Percentiles rank a stretch among this genome's conserved stretches.
Conservation (phyloP, 2,113 vertebrate genomes). For the Picathartes gymnocephalus region DNA sequence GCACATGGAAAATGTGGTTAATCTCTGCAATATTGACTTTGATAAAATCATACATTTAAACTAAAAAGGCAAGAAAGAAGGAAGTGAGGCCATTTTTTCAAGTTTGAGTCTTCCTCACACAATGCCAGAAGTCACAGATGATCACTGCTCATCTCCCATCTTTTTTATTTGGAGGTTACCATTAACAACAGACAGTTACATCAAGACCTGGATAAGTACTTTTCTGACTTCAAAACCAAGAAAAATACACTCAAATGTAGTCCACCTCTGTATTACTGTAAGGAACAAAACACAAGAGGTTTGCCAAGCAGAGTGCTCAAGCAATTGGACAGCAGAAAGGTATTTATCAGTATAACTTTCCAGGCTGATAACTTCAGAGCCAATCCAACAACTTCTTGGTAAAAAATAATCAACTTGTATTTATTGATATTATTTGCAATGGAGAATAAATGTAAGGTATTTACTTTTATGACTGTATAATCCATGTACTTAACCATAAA, state of each 20-base stretch:
- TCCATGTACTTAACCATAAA: not conserved
- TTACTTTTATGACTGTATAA: not conserved
- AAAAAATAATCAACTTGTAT: not conserved
- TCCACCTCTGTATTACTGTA: not conserved
- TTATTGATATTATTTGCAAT: not conserved
- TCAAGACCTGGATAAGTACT: not conserved
- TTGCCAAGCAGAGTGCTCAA: not conserved
- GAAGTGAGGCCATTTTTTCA: not conserved
- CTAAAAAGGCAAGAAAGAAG: not conserved
- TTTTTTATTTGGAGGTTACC: not conserved
- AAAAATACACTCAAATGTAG: not conserved
- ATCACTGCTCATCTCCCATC: not conserved
- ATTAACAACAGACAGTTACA: conserved; percentile 7
- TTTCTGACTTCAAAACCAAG: not conserved
- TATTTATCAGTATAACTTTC: not conserved
- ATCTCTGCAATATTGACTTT: not conserved
- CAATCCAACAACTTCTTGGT: not conserved
- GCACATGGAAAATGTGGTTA: not conserved
- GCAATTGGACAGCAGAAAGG: not conserved
- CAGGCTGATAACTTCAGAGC: not conserved
- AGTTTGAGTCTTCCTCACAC: not conserved
- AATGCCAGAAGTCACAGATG: not conserved
- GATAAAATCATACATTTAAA: not conserved
- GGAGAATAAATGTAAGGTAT: not conserved
- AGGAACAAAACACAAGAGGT: not conserved